Conservation (phyloP, 2,113 vertebrate species). For the Chloebia gouldiae region DNA sequence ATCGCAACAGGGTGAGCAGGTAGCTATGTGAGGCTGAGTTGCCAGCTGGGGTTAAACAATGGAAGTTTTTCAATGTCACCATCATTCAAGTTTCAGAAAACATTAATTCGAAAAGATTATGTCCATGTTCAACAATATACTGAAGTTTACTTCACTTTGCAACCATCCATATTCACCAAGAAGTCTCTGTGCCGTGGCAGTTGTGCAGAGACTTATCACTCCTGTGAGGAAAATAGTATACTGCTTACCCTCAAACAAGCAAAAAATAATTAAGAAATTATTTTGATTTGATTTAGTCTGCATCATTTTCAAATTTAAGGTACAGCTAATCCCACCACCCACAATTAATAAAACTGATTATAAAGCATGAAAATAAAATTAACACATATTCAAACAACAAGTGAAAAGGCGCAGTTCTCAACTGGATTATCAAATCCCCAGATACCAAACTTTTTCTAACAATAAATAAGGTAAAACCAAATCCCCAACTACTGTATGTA, state of each 20-base stretch:
- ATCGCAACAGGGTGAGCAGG: not conserved
- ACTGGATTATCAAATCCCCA: not conserved
- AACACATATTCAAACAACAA: not conserved
- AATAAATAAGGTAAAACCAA: not conserved
- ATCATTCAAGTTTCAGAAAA: not conserved
- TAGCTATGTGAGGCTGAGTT: not conserved
- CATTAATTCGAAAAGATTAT: not conserved
- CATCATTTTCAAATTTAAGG: not conserved
- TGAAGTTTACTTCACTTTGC: not conserved
- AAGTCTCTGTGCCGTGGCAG: not conserved
- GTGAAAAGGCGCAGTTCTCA: not conserved
- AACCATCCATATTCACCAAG: not conserved
- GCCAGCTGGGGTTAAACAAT: not conserved
- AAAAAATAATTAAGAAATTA: not conserved
- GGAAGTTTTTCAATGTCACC: not conserved
- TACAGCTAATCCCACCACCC: not conserved
- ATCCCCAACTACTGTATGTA: fast-evolving
- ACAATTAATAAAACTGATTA: not conserved
- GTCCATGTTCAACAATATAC: not conserved
- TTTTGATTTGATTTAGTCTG: not conserved
- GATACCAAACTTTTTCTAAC: not conserved
- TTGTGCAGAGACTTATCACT: not conserved
- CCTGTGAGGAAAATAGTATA: not conserved
- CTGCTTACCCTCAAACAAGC: not conserved
- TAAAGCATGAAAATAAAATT: not conserved